Evolutionary conservation across 2,113 vertebrate genomes (phyloP).

Genomic region (Etia nguti): DNA sequence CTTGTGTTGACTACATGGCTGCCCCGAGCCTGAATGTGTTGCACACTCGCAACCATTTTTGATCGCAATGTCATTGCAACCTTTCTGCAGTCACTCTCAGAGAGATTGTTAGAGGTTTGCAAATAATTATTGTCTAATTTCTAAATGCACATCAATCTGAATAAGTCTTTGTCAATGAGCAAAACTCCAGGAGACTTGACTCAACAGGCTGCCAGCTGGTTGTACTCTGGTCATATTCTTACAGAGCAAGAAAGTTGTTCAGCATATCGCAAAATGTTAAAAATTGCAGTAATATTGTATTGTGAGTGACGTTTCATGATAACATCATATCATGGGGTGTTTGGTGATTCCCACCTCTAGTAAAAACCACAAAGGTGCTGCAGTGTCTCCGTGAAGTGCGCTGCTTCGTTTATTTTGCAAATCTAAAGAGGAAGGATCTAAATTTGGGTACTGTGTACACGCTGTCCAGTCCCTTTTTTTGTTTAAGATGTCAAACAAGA

Average conservation of each 20-base stretch:
- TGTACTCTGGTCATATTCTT: neutral
- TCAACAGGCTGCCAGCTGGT: neutral
- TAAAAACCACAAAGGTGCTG: neutral
- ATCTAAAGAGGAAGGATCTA: neutral
- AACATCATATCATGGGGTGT: neutral
- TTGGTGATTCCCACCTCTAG: neutral
- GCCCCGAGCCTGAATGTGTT: neutral
- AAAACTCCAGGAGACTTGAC: neutral
- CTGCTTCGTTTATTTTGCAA: neutral
- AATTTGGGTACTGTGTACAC: neutral
- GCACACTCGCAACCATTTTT: neutral
- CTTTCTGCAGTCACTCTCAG: neutral
- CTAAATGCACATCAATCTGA: neutral
- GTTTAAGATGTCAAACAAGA: slow-evolving; percentile 8
- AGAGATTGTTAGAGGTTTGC: neutral
- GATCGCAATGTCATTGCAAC: neutral
- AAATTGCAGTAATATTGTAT: neutral
- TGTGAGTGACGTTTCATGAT: neutral
- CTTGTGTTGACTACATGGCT: neutral
- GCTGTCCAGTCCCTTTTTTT: neutral
- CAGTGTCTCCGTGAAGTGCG: neutral
- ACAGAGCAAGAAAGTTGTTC: neutral
- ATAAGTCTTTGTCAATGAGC: neutral
- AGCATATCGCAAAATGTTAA: neutral
- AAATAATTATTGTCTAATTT: neutral